A percentile compares a stretch with the other conserved stretches of the same genome.
These are phyloP conservation scores for Notarius lentiginosus DNA, from an alignment of 2,113 vertebrate species.

Conservation along the genomic window DNA sequence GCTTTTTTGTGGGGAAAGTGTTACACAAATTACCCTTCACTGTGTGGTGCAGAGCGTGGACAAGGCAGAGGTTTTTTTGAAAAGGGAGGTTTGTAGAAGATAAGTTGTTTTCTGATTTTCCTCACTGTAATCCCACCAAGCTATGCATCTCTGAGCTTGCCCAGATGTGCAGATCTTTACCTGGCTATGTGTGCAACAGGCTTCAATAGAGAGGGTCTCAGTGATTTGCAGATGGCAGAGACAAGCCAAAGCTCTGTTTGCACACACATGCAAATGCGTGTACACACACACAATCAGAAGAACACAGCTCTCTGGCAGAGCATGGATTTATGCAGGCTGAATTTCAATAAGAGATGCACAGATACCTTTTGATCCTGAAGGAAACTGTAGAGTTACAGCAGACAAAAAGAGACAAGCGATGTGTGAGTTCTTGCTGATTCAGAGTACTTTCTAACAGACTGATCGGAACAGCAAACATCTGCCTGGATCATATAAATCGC, in stretches of 20 bases:
- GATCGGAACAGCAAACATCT: conserved; percentile 21
- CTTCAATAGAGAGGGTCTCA: conserved; percentile 33
- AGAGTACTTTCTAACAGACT: background rate
- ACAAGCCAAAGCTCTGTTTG: background rate
- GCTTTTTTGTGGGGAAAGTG: conserved; percentile 30
- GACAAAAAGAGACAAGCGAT: conserved; percentile 2
- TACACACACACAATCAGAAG: conserved; percentile 7
- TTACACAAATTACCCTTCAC: conserved; percentile 48
- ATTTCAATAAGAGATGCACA: conserved; percentile 41
- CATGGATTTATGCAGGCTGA: conserved; percentile 23
- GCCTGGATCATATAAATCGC: conserved; percentile 9
- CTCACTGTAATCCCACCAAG: background rate
- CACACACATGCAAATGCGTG: background rate
- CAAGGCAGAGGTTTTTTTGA: background rate
- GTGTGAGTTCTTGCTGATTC: background rate
- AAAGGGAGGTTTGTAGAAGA: conserved; percentile 11
- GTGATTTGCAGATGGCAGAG: conserved; percentile 25
- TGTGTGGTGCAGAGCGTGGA: conserved; percentile 11
- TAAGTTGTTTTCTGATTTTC: background rate
- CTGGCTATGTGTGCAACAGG: conserved; percentile 3
- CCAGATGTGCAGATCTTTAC: conserved; percentile 46
- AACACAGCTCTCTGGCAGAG: conserved; percentile 6
- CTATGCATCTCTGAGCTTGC: background rate
- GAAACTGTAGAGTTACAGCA: conserved; percentile 19
- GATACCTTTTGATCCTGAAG: conserved; percentile 23